Percentiles rank a stretch among this genome's conserved stretches.
Evolutionary conservation across 2,113 vertebrate species (phyloP).

Genomic region (Emydocephalus ijimae): DNA sequence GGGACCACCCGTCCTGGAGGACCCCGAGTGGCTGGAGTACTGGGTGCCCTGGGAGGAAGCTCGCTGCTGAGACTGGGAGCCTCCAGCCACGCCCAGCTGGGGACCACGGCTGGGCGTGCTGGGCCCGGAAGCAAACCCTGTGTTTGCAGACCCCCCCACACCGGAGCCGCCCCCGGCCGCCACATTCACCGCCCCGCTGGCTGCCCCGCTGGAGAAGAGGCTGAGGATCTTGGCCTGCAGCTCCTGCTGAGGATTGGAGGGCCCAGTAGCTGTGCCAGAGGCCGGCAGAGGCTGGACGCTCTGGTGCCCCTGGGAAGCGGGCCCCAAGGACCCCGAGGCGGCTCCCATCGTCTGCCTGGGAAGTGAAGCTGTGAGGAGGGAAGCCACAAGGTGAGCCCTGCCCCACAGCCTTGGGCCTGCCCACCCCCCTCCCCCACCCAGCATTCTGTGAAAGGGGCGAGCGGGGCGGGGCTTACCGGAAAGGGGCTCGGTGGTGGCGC

Average conservation of each 20-base stretch:
- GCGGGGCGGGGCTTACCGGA: slow-evolving; percentile 67
- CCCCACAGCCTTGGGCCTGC: not conserved
- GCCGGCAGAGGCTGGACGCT: slow-evolving; percentile 69
- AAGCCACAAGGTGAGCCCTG: slow-evolving; percentile 13
- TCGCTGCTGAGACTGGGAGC: slow-evolving; percentile 68
- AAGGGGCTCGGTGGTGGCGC: slow-evolving; percentile 73
- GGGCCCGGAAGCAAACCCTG: slow-evolving; percentile 71
- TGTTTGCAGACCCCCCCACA: slow-evolving; percentile 49
- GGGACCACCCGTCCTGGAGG: slow-evolving; percentile 63
- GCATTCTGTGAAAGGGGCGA: not conserved
- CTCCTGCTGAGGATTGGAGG: slow-evolving; percentile 85
- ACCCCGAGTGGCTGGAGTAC: slow-evolving; percentile 63
- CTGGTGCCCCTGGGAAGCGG: slow-evolving; percentile 63
- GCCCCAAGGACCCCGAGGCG: slow-evolving; percentile 65
- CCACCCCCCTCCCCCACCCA: not conserved
- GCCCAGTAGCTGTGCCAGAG: slow-evolving; percentile 57
- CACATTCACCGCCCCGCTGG: slow-evolving; percentile 53
- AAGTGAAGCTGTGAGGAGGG: slow-evolving; percentile 64
- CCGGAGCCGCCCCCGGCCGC: slow-evolving; percentile 73
- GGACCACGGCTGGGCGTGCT: slow-evolving; percentile 37
- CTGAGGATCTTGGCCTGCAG: slow-evolving; percentile 98
- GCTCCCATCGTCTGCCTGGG: slow-evolving; percentile 69
- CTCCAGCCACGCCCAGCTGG: slow-evolving; percentile 45
- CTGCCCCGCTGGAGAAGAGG: slow-evolving; percentile 86
- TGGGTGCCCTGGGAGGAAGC: slow-evolving; percentile 69